Evolutionary conservation across 2,888 invertebrate species (phyloP).

Genomic region (Bedellia somnulentella): DNA sequence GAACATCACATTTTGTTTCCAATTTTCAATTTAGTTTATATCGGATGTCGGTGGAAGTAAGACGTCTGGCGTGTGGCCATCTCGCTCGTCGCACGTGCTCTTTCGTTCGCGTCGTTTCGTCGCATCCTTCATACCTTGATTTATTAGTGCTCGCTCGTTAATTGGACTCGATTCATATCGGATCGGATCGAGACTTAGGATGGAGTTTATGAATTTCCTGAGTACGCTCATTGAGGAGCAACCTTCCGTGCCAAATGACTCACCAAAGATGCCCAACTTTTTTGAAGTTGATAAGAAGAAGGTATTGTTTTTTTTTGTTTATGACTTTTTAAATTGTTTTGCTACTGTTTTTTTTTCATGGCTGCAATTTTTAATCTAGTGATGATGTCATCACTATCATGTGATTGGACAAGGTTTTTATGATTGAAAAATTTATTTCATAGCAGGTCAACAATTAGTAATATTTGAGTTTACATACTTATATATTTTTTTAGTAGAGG

Average conservation of each 20-base stretch:
- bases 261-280: constrained; percentile 47
- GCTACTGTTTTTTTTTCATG: no score
- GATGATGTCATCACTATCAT: no score
- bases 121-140: no score
- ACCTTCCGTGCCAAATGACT: constrained; percentile 24
- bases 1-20: constrained; percentile 58
- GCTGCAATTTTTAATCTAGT: no score
- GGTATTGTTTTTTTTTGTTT: constrained; percentile 17
- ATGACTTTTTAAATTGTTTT: no score
- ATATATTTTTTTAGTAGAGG: no score
- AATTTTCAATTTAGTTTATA: constrained; percentile 61
- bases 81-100: constrained; percentile 37
- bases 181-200: no score
- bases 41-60: constrained; percentile 52
- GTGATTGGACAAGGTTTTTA: no score
- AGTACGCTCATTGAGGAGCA: constrained; percentile 40
- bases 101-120: constrained; percentile 17
- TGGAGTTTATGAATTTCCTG: constrained; percentile 49
- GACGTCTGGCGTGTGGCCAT: constrained; percentile 48
- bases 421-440: no score
- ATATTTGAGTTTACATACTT: no score
- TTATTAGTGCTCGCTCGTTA: constrained; percentile 15
- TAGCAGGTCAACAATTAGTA: no score
- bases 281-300: constrained; percentile 51
- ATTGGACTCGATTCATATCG: no score